phyloP scores from a whole-genome alignment of 2,888 invertebrate species.

The Epistrophe eligans region DNA sequence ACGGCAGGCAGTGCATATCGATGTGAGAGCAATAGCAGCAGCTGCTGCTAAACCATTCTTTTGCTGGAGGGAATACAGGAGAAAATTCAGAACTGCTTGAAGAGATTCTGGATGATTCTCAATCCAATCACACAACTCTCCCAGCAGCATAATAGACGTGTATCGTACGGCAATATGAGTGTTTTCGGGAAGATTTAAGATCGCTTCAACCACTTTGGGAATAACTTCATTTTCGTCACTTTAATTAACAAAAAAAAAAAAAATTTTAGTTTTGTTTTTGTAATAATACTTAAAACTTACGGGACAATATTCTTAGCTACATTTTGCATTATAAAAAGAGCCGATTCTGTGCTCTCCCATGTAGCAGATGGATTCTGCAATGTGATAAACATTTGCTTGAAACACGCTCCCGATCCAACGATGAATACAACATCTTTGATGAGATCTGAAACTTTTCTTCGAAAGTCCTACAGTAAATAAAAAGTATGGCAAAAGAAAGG shows the following conservation, averaged over 20 bases:
- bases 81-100: conserved; percentile 92
- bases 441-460: conserved; percentile 94
- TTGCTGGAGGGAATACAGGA: conserved; percentile 90
- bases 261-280: neutral
- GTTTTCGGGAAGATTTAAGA: conserved; percentile 92
- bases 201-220: conserved; percentile 96
- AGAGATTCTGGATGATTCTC: conserved; percentile 92
- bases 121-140: conserved; percentile 98
- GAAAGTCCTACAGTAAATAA: conserved; percentile 86
- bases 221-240: conserved; percentile 96
- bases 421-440: conserved; percentile 99
- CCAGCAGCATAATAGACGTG: conserved; percentile 94
- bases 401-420: conserved; percentile 95
- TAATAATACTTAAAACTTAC: conserved; percentile 86
- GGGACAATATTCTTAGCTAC: conserved; percentile 97
- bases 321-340: conserved; percentile 97
- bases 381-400: conserved; percentile 94
- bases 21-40: conserved; percentile 93
- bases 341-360: conserved; percentile 97
- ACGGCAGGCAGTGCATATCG: conserved; percentile 93
- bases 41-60: conserved; percentile 89
- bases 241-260: neutral
- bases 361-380: conserved; percentile 89
- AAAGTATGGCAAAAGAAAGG: neutral
- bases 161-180: conserved; percentile 94